Percentiles rank a stretch among this genome's conserved stretches.
phyloP scores from a whole-genome alignment of 2,888 invertebrate genomes.

The Andrena bicolor region DNA sequence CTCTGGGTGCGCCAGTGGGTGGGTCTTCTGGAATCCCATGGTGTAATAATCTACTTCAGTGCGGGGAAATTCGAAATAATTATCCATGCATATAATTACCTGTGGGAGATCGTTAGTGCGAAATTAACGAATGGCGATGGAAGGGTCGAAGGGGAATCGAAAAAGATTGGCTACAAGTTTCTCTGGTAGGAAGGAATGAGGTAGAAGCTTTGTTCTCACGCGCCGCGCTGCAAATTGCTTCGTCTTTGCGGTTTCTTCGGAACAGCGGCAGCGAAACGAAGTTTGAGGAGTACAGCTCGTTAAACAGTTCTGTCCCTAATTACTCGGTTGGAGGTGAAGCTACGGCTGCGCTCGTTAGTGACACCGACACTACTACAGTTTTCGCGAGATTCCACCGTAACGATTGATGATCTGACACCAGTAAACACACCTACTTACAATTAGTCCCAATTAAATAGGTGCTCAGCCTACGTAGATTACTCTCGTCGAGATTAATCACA shows the following conservation, averaged over 20 bases:
- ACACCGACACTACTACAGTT: background rate
- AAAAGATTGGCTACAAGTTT: background rate
- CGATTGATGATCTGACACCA: background rate
- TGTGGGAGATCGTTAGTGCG: no score
- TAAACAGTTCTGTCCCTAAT: constrained; percentile 24
- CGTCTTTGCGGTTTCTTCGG: background rate
- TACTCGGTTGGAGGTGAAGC: background rate
- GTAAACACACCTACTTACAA: background rate
- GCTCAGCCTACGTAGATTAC: no score
- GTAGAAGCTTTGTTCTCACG: background rate
- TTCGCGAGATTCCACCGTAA: background rate
- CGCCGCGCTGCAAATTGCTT: background rate
- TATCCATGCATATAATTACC: no score
- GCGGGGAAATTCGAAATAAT: no score
- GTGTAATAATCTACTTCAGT: no score
- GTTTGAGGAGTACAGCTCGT: constrained; percentile 25
- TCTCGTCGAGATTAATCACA: no score
- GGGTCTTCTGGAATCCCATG: no score
- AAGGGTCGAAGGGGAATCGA: no score
- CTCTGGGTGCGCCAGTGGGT: no score
- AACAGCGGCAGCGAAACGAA: background rate
- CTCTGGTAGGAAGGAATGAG: background rate
- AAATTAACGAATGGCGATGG: no score
- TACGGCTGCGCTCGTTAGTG: constrained; percentile 4
- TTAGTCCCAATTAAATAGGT: background rate